Conservation (phyloP, 2,113 vertebrate genomes). For the Athene noctua region DNA sequence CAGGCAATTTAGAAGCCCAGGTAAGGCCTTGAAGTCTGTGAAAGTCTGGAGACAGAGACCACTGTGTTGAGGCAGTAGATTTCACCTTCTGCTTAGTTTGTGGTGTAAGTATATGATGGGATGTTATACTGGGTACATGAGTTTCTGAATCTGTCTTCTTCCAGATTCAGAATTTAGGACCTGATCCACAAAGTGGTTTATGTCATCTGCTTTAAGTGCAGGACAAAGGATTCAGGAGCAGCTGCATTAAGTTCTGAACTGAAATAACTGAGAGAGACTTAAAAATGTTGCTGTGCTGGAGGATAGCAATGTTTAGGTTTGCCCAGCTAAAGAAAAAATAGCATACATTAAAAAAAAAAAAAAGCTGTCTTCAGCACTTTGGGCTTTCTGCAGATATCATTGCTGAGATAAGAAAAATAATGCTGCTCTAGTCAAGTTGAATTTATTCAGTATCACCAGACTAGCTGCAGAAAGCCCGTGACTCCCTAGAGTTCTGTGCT, state of each 20-base stretch:
- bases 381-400: slow-evolving; percentile 12
- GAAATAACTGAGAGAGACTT: neutral
- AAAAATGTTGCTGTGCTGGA: slow-evolving; percentile 30
- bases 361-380: slow-evolving; percentile 40
- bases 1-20: neutral
- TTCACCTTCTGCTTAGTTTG: neutral
- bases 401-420: slow-evolving; percentile 33
- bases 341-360: slow-evolving; percentile 4
- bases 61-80: neutral
- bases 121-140: neutral
- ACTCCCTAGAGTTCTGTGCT: neutral
- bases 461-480: neutral
- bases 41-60: neutral
- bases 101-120: neutral
- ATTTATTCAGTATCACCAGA: neutral
- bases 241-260: slow-evolving; percentile 28
- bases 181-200: neutral
- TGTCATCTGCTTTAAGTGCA: neutral
- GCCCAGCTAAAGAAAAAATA: slow-evolving; percentile 41
- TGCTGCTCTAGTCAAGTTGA: neutral
- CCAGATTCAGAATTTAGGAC: neutral
- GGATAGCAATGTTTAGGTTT: slow-evolving; percentile 50
- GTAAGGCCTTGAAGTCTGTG: neutral
- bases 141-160: neutral
- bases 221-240: neutral